phyloP scores from a whole-genome alignment of 2,797 vertebrate species.

The Taenioides sp. region DNA sequence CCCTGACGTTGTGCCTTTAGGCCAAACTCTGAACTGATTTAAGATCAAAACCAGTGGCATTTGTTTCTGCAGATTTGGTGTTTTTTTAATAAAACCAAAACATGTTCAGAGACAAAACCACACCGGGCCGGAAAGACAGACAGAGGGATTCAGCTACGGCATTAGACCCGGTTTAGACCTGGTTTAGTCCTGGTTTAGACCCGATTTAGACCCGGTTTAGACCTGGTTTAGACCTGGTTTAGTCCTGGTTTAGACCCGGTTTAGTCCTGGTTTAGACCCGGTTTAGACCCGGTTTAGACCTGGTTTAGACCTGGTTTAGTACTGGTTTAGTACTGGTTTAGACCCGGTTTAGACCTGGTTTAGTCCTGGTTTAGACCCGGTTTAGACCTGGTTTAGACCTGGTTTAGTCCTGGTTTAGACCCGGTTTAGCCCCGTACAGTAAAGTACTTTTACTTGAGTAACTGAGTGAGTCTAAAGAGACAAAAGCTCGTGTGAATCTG shows the following conservation, averaged over 20 bases:
- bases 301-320: neutral
- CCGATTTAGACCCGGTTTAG: neutral
- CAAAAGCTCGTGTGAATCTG: neutral
- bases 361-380: neutral
- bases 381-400: neutral
- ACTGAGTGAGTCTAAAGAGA: no score
- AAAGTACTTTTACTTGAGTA: no score
- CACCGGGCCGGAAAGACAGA: no score
- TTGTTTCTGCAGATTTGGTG: no score
- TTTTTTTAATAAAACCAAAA: no score
- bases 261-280: no score
- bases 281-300: neutral
- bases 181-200: neutral
- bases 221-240: neutral
- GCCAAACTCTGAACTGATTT: no score
- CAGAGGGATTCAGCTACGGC: no score
- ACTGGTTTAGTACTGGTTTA: neutral
- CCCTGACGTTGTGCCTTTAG: no score
- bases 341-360: neutral
- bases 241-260: neutral
- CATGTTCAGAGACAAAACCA: no score
- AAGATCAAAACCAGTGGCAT: no score
- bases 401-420: neutral
- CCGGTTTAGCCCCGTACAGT: neutral
- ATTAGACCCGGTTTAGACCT: neutral